Base-by-base conservation (phyloP, 2,113 vertebrate species). In the Ellobius talpinus region DNA sequence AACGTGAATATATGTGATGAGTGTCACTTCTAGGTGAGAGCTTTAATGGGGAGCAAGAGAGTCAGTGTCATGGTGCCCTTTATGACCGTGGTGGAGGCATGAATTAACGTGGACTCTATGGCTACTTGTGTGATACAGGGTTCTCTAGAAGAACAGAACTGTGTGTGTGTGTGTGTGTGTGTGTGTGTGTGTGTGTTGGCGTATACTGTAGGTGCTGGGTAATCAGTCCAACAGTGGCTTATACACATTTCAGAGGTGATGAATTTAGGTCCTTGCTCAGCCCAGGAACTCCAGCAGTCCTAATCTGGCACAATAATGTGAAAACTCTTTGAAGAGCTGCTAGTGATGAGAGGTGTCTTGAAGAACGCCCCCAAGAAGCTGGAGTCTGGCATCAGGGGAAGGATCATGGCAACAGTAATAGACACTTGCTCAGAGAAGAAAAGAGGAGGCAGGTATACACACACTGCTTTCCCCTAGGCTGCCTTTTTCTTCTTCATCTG, bases 31-130 rank as follows among this genome's bases (percentile, higher is more conserved):
- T 2, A 4, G n/a, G 23, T 42, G 8, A 72, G 50, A 82, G 55
- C 58, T 31, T n/a, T 55, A 45, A 42, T 12, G 36, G 5, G n/a
- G 10, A 45, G 5, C 61, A 45, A 45, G 61, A 70, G 39, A 9
- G 3, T 61, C 19, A 2, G 17, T 29, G 0, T 74, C 21, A 17
- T 5, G 1, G 14, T 1, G 21, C 26, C 33, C 0, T 19, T 10
- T 50, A 6, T 0, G 52, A 21, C 24, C 21, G 1, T 65, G 8
- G 1, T 0, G 5, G 16, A 45, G 17, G 11, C 39, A 17, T 1
- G 50, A 16, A 70, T 82, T 42, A 13, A 17, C 14, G 4, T 1
- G 39, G 50, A 10, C 16, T 7, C 63, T 50, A 36, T 36, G 23
- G 61, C 6, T 76, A 16, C 39, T 8, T 63, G 73, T 72, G 24